These are phyloP conservation scores for Gasterosteus aculeatus DNA, from an alignment of 2,113 vertebrate species.

Conservation along the genomic window DNA sequence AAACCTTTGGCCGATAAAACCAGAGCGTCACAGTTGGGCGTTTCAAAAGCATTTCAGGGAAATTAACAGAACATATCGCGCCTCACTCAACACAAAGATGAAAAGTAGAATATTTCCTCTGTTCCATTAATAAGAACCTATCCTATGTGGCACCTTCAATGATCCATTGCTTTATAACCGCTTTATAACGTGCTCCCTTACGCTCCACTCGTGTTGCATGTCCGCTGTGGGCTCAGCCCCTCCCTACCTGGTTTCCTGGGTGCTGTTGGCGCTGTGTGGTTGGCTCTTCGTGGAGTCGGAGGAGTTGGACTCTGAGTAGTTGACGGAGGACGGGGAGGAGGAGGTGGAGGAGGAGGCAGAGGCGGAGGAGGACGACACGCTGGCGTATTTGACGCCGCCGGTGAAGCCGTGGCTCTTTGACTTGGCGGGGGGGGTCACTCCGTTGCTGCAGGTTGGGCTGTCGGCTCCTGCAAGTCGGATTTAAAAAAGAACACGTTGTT, in stretches of 20 bases:
- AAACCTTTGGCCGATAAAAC: neutral
- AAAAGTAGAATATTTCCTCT: neutral
- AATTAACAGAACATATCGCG: neutral
- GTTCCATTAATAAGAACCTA: neutral
- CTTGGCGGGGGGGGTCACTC: slow-evolving; percentile 89
- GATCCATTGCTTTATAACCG: neutral
- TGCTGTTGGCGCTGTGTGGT: slow-evolving; percentile 95
- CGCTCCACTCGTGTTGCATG: neutral
- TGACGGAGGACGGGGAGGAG: slow-evolving; percentile 96
- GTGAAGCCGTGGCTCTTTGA: slow-evolving; percentile 82
- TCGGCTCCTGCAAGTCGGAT: slow-evolving; percentile 83
- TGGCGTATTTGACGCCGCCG: slow-evolving; percentile 88
- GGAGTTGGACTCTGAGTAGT: slow-evolving; percentile 98
- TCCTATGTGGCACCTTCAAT: neutral
- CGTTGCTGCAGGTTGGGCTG: slow-evolving; percentile 97
- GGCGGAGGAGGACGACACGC: slow-evolving; percentile 91
- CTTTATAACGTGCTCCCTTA: too few relatives aligned
- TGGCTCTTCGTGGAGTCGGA: slow-evolving; percentile 98
- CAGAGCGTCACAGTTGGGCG: too few relatives aligned
- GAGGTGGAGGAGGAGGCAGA: slow-evolving; percentile 93
- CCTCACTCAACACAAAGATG: neutral
- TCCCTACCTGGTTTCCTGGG: slow-evolving; percentile 94
- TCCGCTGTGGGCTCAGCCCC: neutral
- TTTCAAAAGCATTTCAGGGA: too few relatives aligned
- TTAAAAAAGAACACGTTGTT: neutral